phyloP scores from a whole-genome alignment of 2,888 invertebrate genomes.

The Ophion ellenae region DNA sequence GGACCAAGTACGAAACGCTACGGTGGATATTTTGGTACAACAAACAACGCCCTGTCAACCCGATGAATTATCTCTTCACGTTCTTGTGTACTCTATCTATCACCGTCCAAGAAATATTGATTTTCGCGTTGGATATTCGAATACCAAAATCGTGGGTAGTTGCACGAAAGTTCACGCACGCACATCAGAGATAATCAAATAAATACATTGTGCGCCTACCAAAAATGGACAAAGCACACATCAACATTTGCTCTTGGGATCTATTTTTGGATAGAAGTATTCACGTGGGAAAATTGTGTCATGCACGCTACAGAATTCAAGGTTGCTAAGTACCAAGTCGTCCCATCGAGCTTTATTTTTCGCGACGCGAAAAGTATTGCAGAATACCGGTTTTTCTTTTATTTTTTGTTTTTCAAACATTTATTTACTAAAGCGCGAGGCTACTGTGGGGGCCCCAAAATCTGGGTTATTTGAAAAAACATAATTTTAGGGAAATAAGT shows the following conservation, averaged over 20 bases:
- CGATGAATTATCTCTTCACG: slow-evolving; percentile 44
- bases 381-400: too few species aligned
- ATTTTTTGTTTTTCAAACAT: too few species aligned
- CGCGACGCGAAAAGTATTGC: too few species aligned
- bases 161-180: slow-evolving; percentile 2
- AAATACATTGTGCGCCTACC: slow-evolving; percentile 28
- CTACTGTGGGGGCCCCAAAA: too few species aligned
- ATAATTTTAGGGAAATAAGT: too few species aligned
- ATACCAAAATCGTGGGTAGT: not conserved
- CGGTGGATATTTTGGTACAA: not conserved
- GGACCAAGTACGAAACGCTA: not conserved
- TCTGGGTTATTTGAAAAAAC: too few species aligned
- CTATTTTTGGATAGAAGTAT: slow-evolving; percentile 14
- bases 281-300: not conserved
- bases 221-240: slow-evolving; percentile 4
- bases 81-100: not conserved
- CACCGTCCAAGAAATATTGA: slow-evolving; percentile 11
- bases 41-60: slow-evolving; percentile 9
- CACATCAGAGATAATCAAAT: slow-evolving; percentile 24
- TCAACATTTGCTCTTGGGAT: not conserved
- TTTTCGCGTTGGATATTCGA: not conserved
- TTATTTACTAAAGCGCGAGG: too few species aligned
- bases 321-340: not conserved
- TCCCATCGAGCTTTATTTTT: not conserved
- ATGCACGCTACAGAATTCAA: not conserved